Evolutionary conservation across 1,140 invertebrate species (phyloP), one percentile per base, ranked within the genome.

Genomic region (Caerostris darwini): DNA sequence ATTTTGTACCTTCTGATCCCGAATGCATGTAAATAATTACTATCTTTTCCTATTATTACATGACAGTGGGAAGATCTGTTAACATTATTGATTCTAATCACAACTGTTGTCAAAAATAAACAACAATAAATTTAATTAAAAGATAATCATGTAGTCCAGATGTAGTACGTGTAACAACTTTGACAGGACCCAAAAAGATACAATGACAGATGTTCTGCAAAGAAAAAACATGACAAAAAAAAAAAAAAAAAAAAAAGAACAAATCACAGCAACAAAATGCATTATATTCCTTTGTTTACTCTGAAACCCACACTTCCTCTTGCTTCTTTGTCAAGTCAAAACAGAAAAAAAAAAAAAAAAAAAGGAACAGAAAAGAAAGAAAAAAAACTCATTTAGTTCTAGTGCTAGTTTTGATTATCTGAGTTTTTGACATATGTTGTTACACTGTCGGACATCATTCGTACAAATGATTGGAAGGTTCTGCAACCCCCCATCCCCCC

Each of bases 391-490:
- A 85, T 85, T 92, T 92, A 85, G 58, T 85, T 61, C 6, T 17
- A n/a, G 5, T 64, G 12, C 67, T 7, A 69, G 14, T 69, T 89
- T 81, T 56, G 50, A 34, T 53, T 81, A 58, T 92, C 56, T 92
- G 81, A 17, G 17, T 50, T 92, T 91, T 83, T 92, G 90, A 92
- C 90, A 85, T 53, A 67, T 85, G 81, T 92, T 85, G 90, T 91
- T 91, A 91, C 90, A 91, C 34, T 82, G 7, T 91, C 14, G 19
- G 71, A 91, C 90, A 91, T 82, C 88, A 19, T 14, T 90, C 12
- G 83, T 7, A 90, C 61, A 90, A 90, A 57, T 77, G 61, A 90
- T 71, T 69, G 34, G 5, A 34, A 58, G 59, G 83, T 19, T 34
- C 71, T 34, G n/a, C 67, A 8, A 19, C 69, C 8, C 19, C 8